These are phyloP conservation scores for Salvelinus alpinus DNA, from an alignment of 2,113 vertebrate genomes.

Conservation along the genomic window DNA sequence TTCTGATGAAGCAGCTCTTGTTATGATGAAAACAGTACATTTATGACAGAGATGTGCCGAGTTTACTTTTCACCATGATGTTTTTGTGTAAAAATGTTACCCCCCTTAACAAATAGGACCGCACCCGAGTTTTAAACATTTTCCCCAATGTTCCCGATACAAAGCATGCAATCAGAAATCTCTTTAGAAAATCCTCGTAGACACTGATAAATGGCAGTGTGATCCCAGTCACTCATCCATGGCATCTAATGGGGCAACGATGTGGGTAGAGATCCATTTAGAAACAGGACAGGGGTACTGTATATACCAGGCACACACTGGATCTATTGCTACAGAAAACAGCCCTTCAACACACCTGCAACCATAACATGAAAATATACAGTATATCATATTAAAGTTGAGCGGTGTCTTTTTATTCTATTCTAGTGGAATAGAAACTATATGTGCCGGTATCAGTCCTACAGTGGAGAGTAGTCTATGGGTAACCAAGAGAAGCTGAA, in stretches of 20 bases:
- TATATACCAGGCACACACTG: constrained; percentile 72
- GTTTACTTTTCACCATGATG: constrained; percentile 13
- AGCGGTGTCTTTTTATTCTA: constrained; percentile 49
- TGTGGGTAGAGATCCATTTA: not conserved
- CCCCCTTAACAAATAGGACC: not conserved
- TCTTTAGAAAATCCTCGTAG: constrained; percentile 7
- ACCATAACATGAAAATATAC: constrained; percentile 56
- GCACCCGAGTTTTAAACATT: not conserved
- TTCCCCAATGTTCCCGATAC: not conserved
- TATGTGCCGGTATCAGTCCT: constrained; percentile 18
- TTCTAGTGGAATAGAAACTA: constrained; percentile 57
- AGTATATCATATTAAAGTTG: constrained; percentile 51
- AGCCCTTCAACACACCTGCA: constrained; percentile 79
- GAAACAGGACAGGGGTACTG: constrained; percentile 1
- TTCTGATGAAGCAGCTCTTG: not conserved
- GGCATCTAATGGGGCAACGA: not conserved
- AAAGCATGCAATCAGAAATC: constrained; percentile 8
- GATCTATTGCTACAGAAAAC: constrained; percentile 82
- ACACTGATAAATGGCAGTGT: constrained; percentile 6
- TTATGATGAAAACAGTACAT: constrained; percentile 7
- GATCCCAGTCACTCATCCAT: not conserved
- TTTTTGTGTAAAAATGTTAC: not conserved
- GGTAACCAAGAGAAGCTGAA: constrained; percentile 9
- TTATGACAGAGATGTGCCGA: constrained; percentile 34
- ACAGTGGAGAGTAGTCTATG: not conserved